Conservation (phyloP, 2,797 vertebrate species). For the Ficedula albicollis region DNA sequence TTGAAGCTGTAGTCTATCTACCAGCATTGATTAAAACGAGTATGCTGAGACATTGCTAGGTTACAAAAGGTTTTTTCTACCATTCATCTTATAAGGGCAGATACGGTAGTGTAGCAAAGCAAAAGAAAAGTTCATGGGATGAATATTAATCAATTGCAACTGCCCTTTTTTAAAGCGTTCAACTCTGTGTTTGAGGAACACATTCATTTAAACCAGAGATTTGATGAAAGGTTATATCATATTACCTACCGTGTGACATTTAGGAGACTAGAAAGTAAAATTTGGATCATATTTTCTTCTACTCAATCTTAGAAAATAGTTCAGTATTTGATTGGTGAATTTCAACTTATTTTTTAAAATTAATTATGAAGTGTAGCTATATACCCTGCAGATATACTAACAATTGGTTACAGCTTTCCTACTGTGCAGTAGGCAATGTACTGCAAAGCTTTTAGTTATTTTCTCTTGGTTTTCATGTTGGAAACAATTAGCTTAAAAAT, state of each 20-base stretch:
- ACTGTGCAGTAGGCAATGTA: neutral
- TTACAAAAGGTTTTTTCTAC: neutral
- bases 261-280: constrained; percentile 6
- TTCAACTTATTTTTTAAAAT: neutral
- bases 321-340: neutral
- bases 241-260: neutral
- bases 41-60: neutral
- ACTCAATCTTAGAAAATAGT: neutral
- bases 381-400: neutral
- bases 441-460: neutral
- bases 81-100: neutral
- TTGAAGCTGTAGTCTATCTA: neutral
- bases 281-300: neutral
- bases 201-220: neutral
- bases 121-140: neutral
- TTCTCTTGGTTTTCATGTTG: neutral
- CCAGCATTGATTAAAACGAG: neutral
- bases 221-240: neutral
- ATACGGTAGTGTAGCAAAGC: neutral
- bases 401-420: neutral
- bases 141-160: constrained; percentile 11
- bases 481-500: neutral
- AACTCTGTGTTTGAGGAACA: neutral
- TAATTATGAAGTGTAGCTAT: neutral
- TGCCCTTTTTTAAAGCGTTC: neutral